Base-by-base conservation (phyloP, 92 coral and sea anemone genomes). In the Palythoa grandis region DNA sequence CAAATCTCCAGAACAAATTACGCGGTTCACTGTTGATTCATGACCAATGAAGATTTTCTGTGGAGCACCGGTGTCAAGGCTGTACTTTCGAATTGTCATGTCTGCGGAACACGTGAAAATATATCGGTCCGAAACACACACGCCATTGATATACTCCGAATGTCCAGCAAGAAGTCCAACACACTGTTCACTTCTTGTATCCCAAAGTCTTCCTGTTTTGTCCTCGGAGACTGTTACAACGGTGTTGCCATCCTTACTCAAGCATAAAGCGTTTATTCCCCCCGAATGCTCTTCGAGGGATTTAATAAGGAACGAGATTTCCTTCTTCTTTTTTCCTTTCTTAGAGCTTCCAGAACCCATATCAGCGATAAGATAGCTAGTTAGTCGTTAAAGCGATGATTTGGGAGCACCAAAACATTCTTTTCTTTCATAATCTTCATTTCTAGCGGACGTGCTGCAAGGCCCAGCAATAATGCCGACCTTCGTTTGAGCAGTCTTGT, bases 301-400 rank as follows among this genome's bases (percentile, higher is more conserved):
- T 77, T 90, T 91, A 29, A 86, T 74, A 65, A 89, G 83, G 79
- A 87, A 88, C 23, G 87, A 24, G n/a, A 88, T 87, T 54, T 86
- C 90, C 84, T 93, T 95, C 57, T 89, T 89, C 70, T 91, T 89
- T 56, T 91, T 94, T 23, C 88, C 87, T 74, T 87, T 87, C 74
- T 85, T 94, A 85, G 88, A 96, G 88, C 95, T 93, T 80, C 97
- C 98, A 84, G 93, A 93, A 58, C 99, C 99, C 99, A 96, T 96
- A 54, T 58, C 87, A 65, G 7, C 24, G n/a, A 66, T 16, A 22
- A 10, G 6, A 24, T 7, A 12, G 9, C 48, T 43, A 14, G 58
- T 70, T 66, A 67, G 40, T 65, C 60, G 50, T 5, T 80, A 73
- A 80, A 80, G 13, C 57, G 48, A 66, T 20, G 39, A n/a, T 52